Evolutionary conservation across 2,113 vertebrate species (phyloP).

Genomic region (Halichoerus grypus): DNA sequence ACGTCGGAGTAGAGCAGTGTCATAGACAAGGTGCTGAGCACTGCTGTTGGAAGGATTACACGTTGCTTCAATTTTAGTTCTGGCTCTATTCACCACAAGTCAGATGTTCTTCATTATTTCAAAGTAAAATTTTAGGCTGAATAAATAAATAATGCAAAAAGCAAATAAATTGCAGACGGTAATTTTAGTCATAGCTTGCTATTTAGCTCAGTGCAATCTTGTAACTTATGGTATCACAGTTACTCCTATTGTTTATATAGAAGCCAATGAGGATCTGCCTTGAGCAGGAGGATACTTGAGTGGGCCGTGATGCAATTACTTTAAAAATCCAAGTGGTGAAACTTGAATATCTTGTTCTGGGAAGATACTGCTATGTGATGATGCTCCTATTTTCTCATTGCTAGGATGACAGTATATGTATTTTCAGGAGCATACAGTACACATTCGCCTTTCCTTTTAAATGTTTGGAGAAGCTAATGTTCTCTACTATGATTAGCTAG

Average conservation of each 20-base stretch:
- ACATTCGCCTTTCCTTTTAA: slow-evolving; percentile 48
- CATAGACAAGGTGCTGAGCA: not conserved
- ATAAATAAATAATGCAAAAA: slow-evolving; percentile 56
- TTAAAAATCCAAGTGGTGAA: slow-evolving; percentile 69
- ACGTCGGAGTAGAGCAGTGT: not conserved
- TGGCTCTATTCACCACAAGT: not conserved
- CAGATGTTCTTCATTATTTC: slow-evolving; percentile 46
- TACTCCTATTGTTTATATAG: slow-evolving; percentile 12
- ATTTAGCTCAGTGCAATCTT: not conserved
- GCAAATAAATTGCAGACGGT: not conserved
- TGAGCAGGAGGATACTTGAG: slow-evolving; percentile 58
- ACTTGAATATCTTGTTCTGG: slow-evolving; percentile 64
- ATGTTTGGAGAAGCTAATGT: not conserved
- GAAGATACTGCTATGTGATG: slow-evolving; percentile 21
- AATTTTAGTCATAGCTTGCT: slow-evolving; percentile 32
- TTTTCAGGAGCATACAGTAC: slow-evolving; percentile 47
- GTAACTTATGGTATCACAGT: not conserved
- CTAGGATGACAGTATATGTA: not conserved
- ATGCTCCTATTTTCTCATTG: slow-evolving; percentile 60
- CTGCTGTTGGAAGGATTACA: not conserved
- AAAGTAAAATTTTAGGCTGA: slow-evolving; percentile 6
- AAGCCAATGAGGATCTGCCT: slow-evolving; percentile 61
- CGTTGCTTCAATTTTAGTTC: not conserved
- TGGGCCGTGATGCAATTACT: slow-evolving; percentile 38
- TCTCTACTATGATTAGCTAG: not conserved